phyloP scores from a whole-genome alignment of 2,888 invertebrate genomes.

The Drosophila atroscutellata region DNA sequence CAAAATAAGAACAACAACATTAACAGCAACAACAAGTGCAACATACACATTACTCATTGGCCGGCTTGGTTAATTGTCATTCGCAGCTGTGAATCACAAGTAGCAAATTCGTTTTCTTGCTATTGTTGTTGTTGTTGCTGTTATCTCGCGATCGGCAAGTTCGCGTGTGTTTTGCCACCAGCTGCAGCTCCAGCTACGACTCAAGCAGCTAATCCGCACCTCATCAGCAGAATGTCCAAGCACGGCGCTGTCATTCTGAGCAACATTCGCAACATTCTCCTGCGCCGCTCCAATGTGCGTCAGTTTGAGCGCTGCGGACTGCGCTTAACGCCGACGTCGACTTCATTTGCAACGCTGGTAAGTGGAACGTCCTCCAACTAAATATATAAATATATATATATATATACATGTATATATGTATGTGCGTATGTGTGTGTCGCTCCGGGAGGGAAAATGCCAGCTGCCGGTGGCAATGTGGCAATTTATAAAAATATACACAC shows the following conservation, averaged over 20 bases:
- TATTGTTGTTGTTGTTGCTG: conserved; percentile 33
- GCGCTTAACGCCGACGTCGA: conserved; percentile 77
- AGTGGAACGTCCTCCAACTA: conserved; percentile 53
- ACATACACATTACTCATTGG: conserved; percentile 12
- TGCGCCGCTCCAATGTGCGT: conserved; percentile 86
- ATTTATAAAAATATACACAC: conserved; percentile 63
- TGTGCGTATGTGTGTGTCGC: conserved; percentile 27
- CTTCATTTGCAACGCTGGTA: conserved; percentile 68
- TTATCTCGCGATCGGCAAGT: conserved; percentile 41
- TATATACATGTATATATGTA: not conserved
- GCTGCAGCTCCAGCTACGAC: conserved; percentile 4
- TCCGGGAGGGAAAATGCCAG: conserved; percentile 60
- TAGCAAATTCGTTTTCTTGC: conserved; percentile 4
- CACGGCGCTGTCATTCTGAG: conserved; percentile 85
- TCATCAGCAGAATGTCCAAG: conserved; percentile 56
- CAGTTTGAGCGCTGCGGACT: conserved; percentile 81
- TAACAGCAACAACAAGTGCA: not conserved
- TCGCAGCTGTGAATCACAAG: conserved; percentile 17
- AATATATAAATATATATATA: not conserved
- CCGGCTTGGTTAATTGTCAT: conserved; percentile 1
- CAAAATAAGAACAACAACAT: conserved; percentile 11
- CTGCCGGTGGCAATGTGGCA: conserved; percentile 37
- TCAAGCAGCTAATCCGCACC: conserved; percentile 12
- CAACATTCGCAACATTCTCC: conserved; percentile 86
- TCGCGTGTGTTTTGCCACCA: conserved; percentile 36